Evolutionary conservation across 2,888 invertebrate genomes (phyloP), one percentile per base, ranked within the genome.

Genomic region (Stictocephala bisonia): DNA sequence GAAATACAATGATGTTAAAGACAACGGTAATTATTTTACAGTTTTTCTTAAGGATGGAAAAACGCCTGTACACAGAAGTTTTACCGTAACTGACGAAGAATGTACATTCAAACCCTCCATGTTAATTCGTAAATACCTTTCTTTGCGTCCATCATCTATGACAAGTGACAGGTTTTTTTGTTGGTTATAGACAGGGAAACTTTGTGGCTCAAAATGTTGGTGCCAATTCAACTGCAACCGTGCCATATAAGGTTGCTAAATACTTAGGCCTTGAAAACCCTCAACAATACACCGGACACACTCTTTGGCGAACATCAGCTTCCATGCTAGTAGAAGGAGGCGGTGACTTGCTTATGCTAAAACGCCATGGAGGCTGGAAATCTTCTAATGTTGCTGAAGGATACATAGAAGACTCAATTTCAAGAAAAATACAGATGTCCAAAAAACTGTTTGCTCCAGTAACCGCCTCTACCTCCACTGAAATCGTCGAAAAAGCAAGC

Each of bases 381-480:
- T 58, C 58, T n/a, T 71, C 71, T 26, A 70, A 35, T 53, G 53
- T 53, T 31, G 44, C 67, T 48, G 67, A 67, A 41, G 71, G 53
- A 18, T 51, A 71, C 27, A 35, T 53, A 26, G 41, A 71, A 24
- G 44, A 58, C 26, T 58, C 71, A 4, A 26, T 71, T 18, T 20
- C 1, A 18, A 31, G 26, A 27, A 58, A 26, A 51, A 27, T 71
- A 48, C 6, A 27, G 26, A 15, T 48, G 26, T 67, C 67, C 15
- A 26, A 9, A 48, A 67, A 67, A 67, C 29, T 44, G 48, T 67
- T 48, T 41, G 44, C 40, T 41, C 40, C 66, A 11, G 20, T 44
- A 24, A 66, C 41, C 13, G 44, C 40, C 41, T 44, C 40, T 66
- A 22, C 66, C 66, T 41, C 66, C 22, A 40, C 66, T 13, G 56